These are phyloP conservation scores for Lasius fuliginosus DNA, from an alignment of 2,888 invertebrate genomes.

Conservation along the genomic window DNA sequence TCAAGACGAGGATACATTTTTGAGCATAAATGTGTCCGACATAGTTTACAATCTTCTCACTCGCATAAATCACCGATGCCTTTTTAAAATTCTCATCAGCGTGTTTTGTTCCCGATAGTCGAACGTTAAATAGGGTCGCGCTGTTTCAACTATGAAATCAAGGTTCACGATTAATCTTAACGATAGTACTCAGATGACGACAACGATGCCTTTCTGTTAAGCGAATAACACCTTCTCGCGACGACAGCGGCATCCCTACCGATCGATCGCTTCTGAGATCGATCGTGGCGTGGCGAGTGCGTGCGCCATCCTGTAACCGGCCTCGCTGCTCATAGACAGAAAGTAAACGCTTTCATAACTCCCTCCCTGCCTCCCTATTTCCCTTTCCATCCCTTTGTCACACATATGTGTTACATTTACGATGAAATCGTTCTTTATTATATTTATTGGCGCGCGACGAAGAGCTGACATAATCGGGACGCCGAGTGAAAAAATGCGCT, in stretches of 20 bases:
- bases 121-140: constrained; percentile 67
- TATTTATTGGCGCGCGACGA: constrained; percentile 46
- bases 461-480: constrained; percentile 40
- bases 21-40: not conserved
- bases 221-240: constrained; percentile 52
- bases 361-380: constrained; percentile 24
- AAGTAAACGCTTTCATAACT: constrained; percentile 44
- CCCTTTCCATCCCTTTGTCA: constrained; percentile 12
- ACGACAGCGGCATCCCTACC: constrained; percentile 67
- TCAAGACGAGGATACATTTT: not conserved
- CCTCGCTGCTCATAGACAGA: constrained; percentile 46
- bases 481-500: not conserved
- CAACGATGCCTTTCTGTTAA: constrained; percentile 56
- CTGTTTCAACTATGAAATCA: constrained; percentile 57
- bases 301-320: constrained; percentile 69
- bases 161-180: constrained; percentile 68
- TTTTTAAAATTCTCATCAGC: constrained; percentile 67
- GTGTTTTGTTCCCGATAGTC: constrained; percentile 51
- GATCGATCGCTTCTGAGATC: constrained; percentile 71
- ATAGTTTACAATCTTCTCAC: not conserved
- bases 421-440: constrained; percentile 48
- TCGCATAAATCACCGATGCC: constrained; percentile 18
- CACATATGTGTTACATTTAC: constrained; percentile 43
- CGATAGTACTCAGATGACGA: constrained; percentile 55
- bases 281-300: constrained; percentile 70